These are phyloP conservation scores for Natrix natrix DNA, from an alignment of 2,797 vertebrate genomes.

Conservation along the genomic window DNA sequence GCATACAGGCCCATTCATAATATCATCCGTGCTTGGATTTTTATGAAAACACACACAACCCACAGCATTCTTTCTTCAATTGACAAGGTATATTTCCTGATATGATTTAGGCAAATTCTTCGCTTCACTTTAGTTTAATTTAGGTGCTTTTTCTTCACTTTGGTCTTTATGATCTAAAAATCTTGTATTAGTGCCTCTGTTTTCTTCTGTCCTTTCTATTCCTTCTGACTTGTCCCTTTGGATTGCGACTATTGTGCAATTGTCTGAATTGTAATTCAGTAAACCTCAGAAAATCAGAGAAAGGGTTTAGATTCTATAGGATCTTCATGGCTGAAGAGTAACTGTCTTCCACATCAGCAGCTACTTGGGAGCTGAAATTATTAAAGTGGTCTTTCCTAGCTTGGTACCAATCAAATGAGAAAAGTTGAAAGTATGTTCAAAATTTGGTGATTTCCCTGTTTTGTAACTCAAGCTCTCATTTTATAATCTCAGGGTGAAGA, in stretches of 20 bases:
- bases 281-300: not conserved
- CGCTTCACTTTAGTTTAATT: conserved; percentile 36
- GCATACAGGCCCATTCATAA: conserved; percentile 52
- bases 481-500: not conserved
- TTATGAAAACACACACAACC: conserved; percentile 12
- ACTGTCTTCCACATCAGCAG: not conserved
- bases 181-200: not conserved
- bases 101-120: conserved; percentile 19
- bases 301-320: not conserved
- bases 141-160: not conserved
- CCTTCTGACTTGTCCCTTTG: not conserved
- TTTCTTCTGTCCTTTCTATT: not conserved
- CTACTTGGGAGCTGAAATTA: not conserved
- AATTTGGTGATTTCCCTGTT: not conserved
- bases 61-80: conserved; percentile 41
- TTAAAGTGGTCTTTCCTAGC: not conserved
- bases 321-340: not conserved
- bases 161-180: not conserved
- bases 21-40: conserved; percentile 49
- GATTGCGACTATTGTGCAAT: not conserved
- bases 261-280: not conserved
- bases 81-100: conserved; percentile 37
- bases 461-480: not conserved
- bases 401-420: not conserved
- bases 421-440: not conserved